phyloP scores from a whole-genome alignment of 1,140 invertebrate species.

The Neotoxoptera formosana region DNA sequence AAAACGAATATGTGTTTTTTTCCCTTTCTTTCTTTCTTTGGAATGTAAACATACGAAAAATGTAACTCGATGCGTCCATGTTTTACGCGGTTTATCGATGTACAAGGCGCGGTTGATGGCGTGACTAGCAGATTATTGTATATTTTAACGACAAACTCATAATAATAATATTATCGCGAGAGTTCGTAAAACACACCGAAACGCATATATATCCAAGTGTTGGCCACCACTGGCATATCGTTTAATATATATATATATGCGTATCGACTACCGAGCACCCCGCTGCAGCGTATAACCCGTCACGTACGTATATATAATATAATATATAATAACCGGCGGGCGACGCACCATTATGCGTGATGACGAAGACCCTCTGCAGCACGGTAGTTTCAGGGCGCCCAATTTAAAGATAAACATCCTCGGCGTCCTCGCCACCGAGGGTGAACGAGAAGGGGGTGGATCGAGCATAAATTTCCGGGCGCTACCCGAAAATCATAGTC shows the following conservation, averaged over 20 bases:
- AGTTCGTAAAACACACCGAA: background rate
- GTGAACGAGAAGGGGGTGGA: background rate
- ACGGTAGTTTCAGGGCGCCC: background rate
- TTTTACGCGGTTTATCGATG: background rate
- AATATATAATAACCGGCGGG: background rate
- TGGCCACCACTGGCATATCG: background rate
- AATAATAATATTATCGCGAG: too few species aligned
- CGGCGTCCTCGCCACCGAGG: background rate
- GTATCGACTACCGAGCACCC: background rate
- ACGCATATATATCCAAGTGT: background rate
- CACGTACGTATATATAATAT: too few species aligned
- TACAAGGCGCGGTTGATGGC: background rate
- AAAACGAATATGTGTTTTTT: background rate
- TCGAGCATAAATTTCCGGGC: background rate
- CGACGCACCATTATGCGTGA: background rate
- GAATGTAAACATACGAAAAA: background rate
- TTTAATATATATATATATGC: background rate
- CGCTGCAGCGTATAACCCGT: background rate
- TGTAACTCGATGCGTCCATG: background rate
- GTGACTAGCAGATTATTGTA: background rate
- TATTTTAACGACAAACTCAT: background rate
- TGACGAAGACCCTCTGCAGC: background rate
- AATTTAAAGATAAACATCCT: slow-evolving; percentile 9
- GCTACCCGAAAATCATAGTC: background rate
- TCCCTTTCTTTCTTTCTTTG: background rate